Evolutionary conservation across 2,113 vertebrate species (phyloP).

Genomic region (Lepus americanus): DNA sequence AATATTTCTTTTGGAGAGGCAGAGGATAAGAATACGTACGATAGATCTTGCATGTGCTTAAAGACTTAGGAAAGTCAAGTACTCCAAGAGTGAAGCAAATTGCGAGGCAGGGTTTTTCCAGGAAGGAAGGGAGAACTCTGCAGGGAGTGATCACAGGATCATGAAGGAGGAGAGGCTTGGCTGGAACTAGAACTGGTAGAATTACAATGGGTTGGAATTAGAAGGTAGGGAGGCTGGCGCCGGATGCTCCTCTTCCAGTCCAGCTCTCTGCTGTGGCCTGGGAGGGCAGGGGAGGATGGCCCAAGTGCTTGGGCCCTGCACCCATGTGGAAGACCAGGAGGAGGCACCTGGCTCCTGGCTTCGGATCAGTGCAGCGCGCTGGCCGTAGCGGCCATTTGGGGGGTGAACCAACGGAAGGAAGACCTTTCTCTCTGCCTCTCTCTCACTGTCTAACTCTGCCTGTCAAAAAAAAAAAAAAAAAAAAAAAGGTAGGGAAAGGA

Average conservation of each 20-base stretch:
- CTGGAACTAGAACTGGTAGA: conserved; percentile 13
- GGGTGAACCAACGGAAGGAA: too few relatives aligned
- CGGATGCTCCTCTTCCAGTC: too few relatives aligned
- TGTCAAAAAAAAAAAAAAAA: too few relatives aligned
- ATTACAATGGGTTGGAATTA: background rate
- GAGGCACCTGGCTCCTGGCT: too few relatives aligned
- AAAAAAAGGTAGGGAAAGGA: conserved; percentile 13
- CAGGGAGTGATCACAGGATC: background rate
- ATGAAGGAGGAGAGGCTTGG: background rate
- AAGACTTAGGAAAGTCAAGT: conserved; percentile 1
- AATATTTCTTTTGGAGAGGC: conserved; percentile 37
- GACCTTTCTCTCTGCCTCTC: too few relatives aligned
- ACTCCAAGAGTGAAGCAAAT: background rate
- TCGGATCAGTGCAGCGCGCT: too few relatives aligned
- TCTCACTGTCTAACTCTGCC: too few relatives aligned
- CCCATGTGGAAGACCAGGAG: too few relatives aligned
- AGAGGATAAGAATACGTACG: conserved; percentile 14
- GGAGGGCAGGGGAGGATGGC: too few relatives aligned
- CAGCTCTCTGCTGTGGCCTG: too few relatives aligned
- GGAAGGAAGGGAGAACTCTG: background rate
- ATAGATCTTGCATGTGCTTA: background rate
- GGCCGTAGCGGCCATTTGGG: too few relatives aligned
- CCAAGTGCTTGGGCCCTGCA: too few relatives aligned
- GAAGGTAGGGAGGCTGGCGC: background rate
- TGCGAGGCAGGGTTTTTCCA: background rate